Percentiles rank a stretch among this genome's conserved stretches.
These are phyloP conservation scores for Ataeniobius toweri DNA, from an alignment of 2,797 vertebrate species.

Conservation along the genomic window DNA sequence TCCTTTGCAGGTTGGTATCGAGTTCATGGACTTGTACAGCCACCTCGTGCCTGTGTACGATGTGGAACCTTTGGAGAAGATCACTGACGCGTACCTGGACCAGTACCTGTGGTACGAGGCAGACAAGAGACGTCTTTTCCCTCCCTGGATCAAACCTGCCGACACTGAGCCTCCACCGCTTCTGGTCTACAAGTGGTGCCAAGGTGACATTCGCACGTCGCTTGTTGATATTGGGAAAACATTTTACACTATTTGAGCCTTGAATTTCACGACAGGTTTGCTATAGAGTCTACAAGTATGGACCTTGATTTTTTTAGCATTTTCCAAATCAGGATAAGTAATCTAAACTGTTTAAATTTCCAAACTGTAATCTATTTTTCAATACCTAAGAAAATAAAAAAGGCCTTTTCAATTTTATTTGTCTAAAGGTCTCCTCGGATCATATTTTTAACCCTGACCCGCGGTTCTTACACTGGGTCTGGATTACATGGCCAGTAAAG, in stretches of 20 bases:
- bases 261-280: background rate
- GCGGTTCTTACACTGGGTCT: background rate
- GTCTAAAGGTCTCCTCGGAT: too few relatives aligned
- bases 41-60: slow-evolving; percentile 98
- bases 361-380: background rate
- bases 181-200: slow-evolving; percentile 99
- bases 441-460: background rate
- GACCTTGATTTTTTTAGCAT: background rate
- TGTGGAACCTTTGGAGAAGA: slow-evolving; percentile 98
- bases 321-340: background rate
- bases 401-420: background rate
- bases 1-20: slow-evolving; percentile 90
- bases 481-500: background rate
- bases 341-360: background rate
- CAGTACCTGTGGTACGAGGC: slow-evolving; percentile 99
- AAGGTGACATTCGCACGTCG: slow-evolving; percentile 80
- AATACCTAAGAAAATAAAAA: background rate
- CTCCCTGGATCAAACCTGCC: slow-evolving; percentile 99
- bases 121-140: slow-evolving; percentile 95
- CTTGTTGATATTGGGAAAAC: background rate
- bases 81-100: slow-evolving; percentile 98
- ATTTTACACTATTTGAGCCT: background rate
- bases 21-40: slow-evolving; percentile 99
- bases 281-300: background rate
- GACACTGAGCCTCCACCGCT: slow-evolving; percentile 97